Percentiles rank a stretch among this genome's conserved stretches.
phyloP scores from a whole-genome alignment of 2,797 vertebrate species.

The Epinephelus coioides region DNA sequence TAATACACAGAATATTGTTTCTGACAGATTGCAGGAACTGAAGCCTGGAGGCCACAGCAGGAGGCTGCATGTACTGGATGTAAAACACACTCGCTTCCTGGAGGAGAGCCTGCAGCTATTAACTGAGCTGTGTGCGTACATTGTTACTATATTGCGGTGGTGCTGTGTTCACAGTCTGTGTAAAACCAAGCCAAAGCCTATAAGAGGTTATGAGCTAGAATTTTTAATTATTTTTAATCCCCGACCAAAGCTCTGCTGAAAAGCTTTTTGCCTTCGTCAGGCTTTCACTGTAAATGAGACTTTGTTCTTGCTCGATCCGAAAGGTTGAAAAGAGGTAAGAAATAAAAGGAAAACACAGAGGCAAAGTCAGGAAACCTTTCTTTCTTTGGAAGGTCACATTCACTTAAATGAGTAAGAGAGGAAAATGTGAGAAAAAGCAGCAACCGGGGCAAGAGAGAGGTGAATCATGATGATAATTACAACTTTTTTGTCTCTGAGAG shows the following conservation, averaged over 20 bases:
- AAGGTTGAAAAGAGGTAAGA: conserved; percentile 36
- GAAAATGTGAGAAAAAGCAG: neutral
- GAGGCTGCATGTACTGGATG: conserved; percentile 25
- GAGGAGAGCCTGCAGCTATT: conserved; percentile 51
- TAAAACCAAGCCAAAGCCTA: conserved; percentile 11
- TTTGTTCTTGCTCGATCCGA: conserved; percentile 30
- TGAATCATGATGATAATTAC: neutral
- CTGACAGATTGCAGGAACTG: conserved; percentile 39
- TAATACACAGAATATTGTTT: conserved; percentile 25
- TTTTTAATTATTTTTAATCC: conserved; percentile 60
- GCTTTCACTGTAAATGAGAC: conserved; percentile 26
- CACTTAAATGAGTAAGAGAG: conserved; percentile 5
- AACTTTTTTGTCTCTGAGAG: neutral
- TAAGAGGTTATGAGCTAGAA: neutral
- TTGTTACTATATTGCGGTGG: neutral
- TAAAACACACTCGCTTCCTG: conserved; percentile 43
- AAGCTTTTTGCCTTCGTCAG: conserved; percentile 5
- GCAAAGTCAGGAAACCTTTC: neutral
- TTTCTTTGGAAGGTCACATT: neutral
- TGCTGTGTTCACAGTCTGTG: conserved; percentile 7
- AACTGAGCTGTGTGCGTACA: neutral
- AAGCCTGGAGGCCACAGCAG: conserved; percentile 41
- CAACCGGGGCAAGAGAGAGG: neutral
- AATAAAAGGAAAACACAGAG: conserved; percentile 1
- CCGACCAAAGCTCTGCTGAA: conserved; percentile 24